These are phyloP conservation scores for Neoseiulus cucumeris DNA, from an alignment of 1,140 invertebrate species.

Conservation along the genomic window DNA sequence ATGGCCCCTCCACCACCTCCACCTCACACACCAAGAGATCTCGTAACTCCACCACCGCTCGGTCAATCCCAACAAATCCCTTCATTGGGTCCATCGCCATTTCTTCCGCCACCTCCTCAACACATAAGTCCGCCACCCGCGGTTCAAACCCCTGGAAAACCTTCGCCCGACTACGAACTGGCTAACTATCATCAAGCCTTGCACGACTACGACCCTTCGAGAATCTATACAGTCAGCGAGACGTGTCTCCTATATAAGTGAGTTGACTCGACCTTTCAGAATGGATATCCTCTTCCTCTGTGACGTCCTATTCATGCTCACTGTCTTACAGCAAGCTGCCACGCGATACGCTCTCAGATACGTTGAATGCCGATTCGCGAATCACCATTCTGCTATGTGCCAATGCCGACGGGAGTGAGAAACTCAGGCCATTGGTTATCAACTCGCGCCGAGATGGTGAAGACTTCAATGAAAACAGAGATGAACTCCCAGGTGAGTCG, in stretches of 20 bases:
- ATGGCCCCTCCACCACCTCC: too few relatives aligned
- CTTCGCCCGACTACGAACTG: slow-evolving; percentile 10
- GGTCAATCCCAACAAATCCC: too few relatives aligned
- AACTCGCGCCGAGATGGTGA: slow-evolving; percentile 4
- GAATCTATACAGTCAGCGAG: slow-evolving; percentile 11
- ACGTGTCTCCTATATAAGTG: background rate
- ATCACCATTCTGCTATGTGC: slow-evolving; percentile 13
- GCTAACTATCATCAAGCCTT: slow-evolving; percentile 3
- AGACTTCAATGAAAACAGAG: slow-evolving; percentile 4
- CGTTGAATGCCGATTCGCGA: background rate
- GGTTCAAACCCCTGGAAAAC: background rate
- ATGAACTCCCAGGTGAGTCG: background rate
- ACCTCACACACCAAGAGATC: too few relatives aligned
- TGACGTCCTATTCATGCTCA: background rate
- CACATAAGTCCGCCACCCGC: slow-evolving; percentile 1
- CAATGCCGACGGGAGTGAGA: slow-evolving; percentile 6
- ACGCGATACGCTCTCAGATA: background rate
- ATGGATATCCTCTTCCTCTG: background rate
- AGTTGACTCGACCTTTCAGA: background rate
- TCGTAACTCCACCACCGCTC: too few relatives aligned
- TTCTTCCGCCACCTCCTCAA: background rate
- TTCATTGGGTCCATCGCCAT: background rate
- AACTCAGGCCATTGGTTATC: slow-evolving; percentile 8
- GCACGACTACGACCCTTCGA: background rate
- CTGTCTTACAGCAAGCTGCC: slow-evolving; percentile 1